Percentiles rank a stretch among this genome's conserved stretches.
Evolutionary conservation across 2,888 invertebrate species (phyloP).

Genomic region (Agrochola circellaris): DNA sequence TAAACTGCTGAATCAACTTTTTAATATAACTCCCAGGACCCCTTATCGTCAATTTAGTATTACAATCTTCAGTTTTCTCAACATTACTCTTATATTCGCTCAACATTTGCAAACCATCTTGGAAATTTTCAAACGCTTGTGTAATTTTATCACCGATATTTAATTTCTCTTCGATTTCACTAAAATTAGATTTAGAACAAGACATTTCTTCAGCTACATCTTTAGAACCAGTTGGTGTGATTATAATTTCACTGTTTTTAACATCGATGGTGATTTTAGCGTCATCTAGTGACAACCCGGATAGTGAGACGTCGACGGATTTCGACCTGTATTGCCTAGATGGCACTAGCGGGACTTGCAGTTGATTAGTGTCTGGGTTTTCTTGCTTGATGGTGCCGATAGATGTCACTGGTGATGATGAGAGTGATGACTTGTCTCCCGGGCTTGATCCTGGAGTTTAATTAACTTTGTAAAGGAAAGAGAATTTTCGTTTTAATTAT

Average conservation of each 20-base stretch:
- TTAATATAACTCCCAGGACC: constrained; percentile 88
- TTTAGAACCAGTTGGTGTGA: constrained; percentile 85
- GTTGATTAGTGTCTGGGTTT: constrained; percentile 79
- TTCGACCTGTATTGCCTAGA: constrained; percentile 89
- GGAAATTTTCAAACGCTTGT: constrained; percentile 83
- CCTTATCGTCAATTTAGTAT: constrained; percentile 83
- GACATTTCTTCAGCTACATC: constrained; percentile 71
- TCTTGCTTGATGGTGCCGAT: constrained; percentile 80
- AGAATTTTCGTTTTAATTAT: constrained; percentile 57
- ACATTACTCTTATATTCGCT: constrained; percentile 74
- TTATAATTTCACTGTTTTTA: constrained; percentile 85
- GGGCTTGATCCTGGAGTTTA: constrained; percentile 86
- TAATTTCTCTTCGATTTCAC: constrained; percentile 81
- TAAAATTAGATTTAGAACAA: constrained; percentile 71
- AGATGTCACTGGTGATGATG: constrained; percentile 85
- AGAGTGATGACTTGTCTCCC: constrained; percentile 84
- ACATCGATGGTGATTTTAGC: constrained; percentile 85
- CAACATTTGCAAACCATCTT: constrained; percentile 83
- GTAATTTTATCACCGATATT: constrained; percentile 83
- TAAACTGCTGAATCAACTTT: constrained; percentile 88
- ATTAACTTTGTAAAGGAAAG: constrained; percentile 72
- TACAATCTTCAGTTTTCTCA: constrained; percentile 73
- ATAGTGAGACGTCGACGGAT: constrained; percentile 89
- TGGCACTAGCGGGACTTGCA: constrained; percentile 81
- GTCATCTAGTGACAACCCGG: constrained; percentile 81